phyloP scores from a whole-genome alignment of 2,797 vertebrate genomes.

The Onychomys leucogaster region DNA sequence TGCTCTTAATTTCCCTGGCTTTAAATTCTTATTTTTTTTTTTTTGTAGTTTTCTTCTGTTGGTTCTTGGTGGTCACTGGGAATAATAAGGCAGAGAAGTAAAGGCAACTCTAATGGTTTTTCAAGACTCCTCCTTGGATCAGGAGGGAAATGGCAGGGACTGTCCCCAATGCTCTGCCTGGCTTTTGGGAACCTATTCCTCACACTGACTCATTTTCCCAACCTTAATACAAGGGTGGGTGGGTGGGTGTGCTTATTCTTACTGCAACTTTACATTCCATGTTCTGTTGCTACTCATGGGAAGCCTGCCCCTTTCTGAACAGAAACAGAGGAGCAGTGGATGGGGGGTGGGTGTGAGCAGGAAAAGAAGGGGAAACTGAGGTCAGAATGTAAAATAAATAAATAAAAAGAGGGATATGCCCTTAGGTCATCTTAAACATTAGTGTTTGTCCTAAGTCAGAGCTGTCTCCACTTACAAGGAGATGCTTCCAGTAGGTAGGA shows the following conservation, averaged over 20 bases:
- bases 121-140: not conserved
- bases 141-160: not conserved
- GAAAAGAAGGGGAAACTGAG: not conserved
- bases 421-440: not conserved
- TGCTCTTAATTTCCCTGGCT: not conserved
- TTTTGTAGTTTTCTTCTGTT: constrained; percentile 17
- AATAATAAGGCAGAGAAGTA: not conserved
- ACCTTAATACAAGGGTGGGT: not conserved
- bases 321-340: not conserved
- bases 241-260: not conserved
- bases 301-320: not conserved
- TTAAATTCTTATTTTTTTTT: not conserved
- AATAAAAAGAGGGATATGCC: not conserved
- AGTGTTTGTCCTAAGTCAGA: not conserved
- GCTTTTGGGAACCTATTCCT: not conserved
- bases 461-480: not conserved
- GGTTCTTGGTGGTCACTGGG: not conserved
- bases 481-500: not conserved
- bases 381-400: not conserved
- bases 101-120: not conserved
- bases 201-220: not conserved
- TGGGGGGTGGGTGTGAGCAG: not conserved
- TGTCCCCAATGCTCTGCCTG: not conserved
- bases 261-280: not conserved
- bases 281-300: not conserved